These are phyloP conservation scores for Caiman crocodilus DNA, from an alignment of 2,797 vertebrate species.

Conservation along the genomic window DNA sequence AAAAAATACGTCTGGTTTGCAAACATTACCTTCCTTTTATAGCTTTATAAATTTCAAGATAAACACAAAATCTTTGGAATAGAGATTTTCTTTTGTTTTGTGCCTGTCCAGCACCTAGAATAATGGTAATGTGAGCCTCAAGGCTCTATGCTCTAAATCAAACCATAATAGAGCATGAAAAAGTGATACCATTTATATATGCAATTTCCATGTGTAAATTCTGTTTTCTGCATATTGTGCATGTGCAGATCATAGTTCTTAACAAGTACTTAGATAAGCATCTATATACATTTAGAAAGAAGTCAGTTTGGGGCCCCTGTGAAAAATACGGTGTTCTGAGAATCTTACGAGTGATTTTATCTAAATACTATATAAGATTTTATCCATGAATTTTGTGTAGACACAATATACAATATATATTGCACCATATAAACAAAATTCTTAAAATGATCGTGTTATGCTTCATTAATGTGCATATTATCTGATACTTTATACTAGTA, in stretches of 20 bases:
- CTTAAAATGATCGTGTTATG: neutral
- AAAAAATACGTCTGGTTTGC: neutral
- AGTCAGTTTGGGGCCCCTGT: neutral
- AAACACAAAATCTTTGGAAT: neutral
- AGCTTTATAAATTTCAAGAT: neutral
- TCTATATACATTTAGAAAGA: neutral
- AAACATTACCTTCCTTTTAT: neutral
- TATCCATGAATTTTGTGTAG: too few relatives aligned
- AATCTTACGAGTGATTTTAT: fast-evolving
- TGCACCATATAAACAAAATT: neutral
- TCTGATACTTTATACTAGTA: neutral
- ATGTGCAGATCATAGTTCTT: fast-evolving
- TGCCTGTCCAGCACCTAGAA: neutral
- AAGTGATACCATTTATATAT: neutral
- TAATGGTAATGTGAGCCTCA: neutral
- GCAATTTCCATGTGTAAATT: neutral
- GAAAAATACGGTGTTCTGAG: neutral
- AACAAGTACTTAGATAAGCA: neutral
- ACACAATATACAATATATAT: too few relatives aligned
- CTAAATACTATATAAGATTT: neutral
- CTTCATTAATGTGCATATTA: neutral
- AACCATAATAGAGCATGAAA: neutral
- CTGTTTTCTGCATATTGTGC: neutral
- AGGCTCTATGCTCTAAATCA: neutral
- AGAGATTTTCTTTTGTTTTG: fast-evolving